A percentile compares a stretch with the other conserved stretches of the same genome.
Evolutionary conservation across 2,888 invertebrate genomes (phyloP).

Genomic region (Chrysolina americana): DNA sequence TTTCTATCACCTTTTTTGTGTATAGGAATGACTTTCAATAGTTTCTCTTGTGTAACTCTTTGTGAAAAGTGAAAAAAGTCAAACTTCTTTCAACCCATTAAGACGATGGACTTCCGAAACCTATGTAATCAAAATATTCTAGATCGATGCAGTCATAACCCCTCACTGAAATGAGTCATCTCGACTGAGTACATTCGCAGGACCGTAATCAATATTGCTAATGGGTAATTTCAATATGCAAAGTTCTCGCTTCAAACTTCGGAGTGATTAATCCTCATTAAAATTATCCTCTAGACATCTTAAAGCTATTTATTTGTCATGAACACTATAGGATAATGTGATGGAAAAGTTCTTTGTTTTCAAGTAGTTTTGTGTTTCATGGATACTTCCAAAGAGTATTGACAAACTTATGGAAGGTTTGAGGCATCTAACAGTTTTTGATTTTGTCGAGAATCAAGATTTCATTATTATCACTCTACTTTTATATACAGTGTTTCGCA

Average conservation of each 20-base stretch:
- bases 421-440: too few species aligned
- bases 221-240: constrained; percentile 4
- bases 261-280: background rate
- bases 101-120: too few species aligned
- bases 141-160: background rate
- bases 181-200: background rate
- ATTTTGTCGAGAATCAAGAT: too few species aligned
- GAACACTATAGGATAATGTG: background rate
- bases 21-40: too few species aligned
- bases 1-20: too few species aligned
- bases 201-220: constrained; percentile 5
- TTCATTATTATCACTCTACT: too few species aligned
- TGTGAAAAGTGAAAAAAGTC: too few species aligned
- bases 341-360: background rate
- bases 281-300: background rate
- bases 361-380: background rate
- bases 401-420: too few species aligned
- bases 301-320: background rate
- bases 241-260: background rate
- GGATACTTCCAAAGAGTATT: too few species aligned
- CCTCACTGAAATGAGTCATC: background rate
- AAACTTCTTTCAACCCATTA: too few species aligned
- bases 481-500: too few species aligned
- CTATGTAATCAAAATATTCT: background rate
- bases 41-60: too few species aligned